These are phyloP conservation scores for Chloebia gouldiae DNA, from an alignment of 2,113 vertebrate species.

Conservation along the genomic window DNA sequence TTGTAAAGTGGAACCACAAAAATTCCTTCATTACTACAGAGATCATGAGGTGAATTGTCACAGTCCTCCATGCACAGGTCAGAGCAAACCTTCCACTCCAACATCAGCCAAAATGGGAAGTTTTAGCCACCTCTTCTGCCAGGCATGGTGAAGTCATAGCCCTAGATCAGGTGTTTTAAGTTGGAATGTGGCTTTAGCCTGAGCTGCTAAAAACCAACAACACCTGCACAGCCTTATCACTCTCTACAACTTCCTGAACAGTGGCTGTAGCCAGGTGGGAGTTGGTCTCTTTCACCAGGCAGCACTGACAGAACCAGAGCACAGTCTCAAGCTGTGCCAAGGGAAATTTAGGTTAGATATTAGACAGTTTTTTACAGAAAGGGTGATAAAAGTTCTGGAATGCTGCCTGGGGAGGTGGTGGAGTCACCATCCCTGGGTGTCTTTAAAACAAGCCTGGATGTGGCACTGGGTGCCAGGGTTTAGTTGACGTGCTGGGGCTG, in stretches of 20 bases:
- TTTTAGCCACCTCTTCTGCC: neutral
- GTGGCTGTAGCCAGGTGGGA: neutral
- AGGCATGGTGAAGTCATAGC: neutral
- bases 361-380: neutral
- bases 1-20: neutral
- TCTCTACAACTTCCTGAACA: neutral
- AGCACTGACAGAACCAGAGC: neutral
- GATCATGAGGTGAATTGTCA: neutral
- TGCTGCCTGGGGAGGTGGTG: neutral
- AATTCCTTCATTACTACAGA: neutral
- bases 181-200: neutral
- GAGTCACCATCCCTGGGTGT: neutral
- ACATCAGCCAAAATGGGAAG: neutral
- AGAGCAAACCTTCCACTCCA: neutral
- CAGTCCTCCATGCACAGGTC: fast-evolving
- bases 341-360: neutral
- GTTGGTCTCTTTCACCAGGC: neutral
- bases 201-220: neutral
- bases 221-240: neutral
- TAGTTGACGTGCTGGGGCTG: neutral
- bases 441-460: neutral
- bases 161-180: neutral
- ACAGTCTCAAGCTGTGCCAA: neutral
- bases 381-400: neutral
- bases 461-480: neutral